Evolutionary conservation across 2,113 vertebrate species (phyloP), one percentile per base, ranked within the genome.

Genomic region (Agapornis roseicollis): DNA sequence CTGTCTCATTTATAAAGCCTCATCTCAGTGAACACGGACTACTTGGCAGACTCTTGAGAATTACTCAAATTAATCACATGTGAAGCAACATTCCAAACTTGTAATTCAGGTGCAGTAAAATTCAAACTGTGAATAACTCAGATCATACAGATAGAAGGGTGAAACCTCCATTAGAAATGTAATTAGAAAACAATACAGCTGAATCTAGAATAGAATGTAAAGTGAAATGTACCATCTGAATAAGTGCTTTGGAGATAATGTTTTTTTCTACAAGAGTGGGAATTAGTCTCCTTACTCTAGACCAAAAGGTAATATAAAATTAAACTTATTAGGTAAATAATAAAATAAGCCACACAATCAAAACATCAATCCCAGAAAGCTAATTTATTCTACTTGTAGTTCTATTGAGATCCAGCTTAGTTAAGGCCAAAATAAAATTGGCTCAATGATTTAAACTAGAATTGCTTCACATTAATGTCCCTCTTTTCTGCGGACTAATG

Each of bases 41-140:
- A 52, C 93, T 95, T 95, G 93, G 96, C 83, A 95, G 93, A 50
- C 73, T 92, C 95, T 46, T 91, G 93, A 95, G 85, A 95, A 97
- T 97, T 96, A 93, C 85, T 96, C 91, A 96, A 94, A 95, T 94
- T 97, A 97, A 96, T 97, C 96, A 94, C 83, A 97, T 83, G 71
- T 96, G 96, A 97, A 97, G 74, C 58, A 95, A 88, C 71, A 87
- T 84, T 96, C 74, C 68, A 93, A 89, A 95, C 77, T 96, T 89
- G 88, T 93, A 93, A 96, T 95, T 97, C 96, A 96, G 85, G 71
- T 83, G 50, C 83, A 94, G 92, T 96, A 95, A 96, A 95, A 96
- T 94, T 92, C 82, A 74, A 93, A 87, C 85, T 81, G 85, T 95
- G 83, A 93, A 84, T 95, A 97, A 94, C 70, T 96, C 73, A 69